These are phyloP conservation scores for Siphlonurus alternatus DNA, from an alignment of 2,888 invertebrate genomes.

Conservation along the genomic window DNA sequence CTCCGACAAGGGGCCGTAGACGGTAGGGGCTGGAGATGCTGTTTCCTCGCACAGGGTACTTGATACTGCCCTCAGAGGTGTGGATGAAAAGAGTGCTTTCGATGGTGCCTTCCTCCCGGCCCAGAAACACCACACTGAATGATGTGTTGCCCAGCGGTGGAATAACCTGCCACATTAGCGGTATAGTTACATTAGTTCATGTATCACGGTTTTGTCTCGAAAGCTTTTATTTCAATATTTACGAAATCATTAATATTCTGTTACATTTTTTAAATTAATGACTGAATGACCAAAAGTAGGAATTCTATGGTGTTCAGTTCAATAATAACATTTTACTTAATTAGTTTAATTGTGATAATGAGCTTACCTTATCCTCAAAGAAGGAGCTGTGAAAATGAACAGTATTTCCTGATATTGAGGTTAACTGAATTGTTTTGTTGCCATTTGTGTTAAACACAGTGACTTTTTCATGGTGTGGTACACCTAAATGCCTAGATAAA, in stretches of 20 bases:
- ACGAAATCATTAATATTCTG: background rate
- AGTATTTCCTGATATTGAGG: slow-evolving; percentile 87
- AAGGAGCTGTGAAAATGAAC: slow-evolving; percentile 95
- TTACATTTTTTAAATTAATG: background rate
- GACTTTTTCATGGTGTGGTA: slow-evolving; percentile 71
- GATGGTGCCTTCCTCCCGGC: slow-evolving; percentile 74
- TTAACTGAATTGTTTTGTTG: slow-evolving; percentile 76
- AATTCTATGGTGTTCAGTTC: no score
- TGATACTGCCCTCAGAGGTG: slow-evolving; percentile 82
- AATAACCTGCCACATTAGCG: slow-evolving; percentile 50
- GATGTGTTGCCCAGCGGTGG: slow-evolving; percentile 83
- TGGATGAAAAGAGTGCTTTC: slow-evolving; percentile 82
- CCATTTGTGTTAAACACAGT: slow-evolving; percentile 72
- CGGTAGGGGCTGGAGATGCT: slow-evolving; percentile 84
- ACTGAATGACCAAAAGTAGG: no score
- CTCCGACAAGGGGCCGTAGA: slow-evolving; percentile 75
- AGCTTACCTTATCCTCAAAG: slow-evolving; percentile 84
- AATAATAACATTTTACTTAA: no score
- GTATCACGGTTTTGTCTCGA: slow-evolving; percentile 1
- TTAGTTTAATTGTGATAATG: no score
- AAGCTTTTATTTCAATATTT: background rate
- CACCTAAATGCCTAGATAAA: slow-evolving; percentile 58
- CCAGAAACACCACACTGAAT: slow-evolving; percentile 90
- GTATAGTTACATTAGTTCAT: slow-evolving; percentile 3
- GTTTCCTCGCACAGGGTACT: slow-evolving; percentile 68